Base-by-base conservation (phyloP, 2,888 invertebrate species). In the Drosophila parthenogenetica region DNA sequence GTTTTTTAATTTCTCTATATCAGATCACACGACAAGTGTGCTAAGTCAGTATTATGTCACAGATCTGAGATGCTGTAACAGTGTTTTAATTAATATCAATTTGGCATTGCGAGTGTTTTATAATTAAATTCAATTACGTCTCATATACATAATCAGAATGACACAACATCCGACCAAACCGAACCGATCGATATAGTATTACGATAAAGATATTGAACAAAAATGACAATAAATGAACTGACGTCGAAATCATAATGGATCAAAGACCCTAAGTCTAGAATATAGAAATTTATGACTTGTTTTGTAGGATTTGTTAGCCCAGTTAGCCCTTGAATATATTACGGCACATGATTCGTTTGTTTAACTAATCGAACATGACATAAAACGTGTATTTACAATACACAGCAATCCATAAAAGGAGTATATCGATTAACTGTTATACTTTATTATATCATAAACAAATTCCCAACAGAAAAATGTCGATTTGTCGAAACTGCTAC, bases 101-200 rank as follows among this genome's bases (percentile, higher is more conserved):
- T 82, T 50, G 51, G 58, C 59, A 63, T 60, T 64, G 29, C 16
- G 65, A 45, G 68, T 48, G 59, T 5, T 73, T 59, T 62, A 40
- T 72, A 77, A 83, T 83, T 85, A 77, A 86, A 79, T 77, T 75
- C 77, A 83, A 88, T 86, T 81, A 73, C 48, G 42, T 22, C 53
- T 66, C 46, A 63, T 69, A 54, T 49, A 59, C 67, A 70, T 77
- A 79, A 82, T 85, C 77, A 61, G 49, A 62, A 22, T 37, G 35
- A 66, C 78, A 68, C 45, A 42, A 35, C 5, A 35, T 11, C 13
- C 35, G 4, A 5, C 40, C 13, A 5, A 29, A 29, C 29, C 29
- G 29, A 8, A 32, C 22, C 60, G 35, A 67, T 76, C 73, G 70
- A 79, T 81, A 62, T 29, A 54, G 64, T 49, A 32, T 29, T 29